phyloP scores from a whole-genome alignment of 2,113 vertebrate genomes.

The Dendrocopos noguchii region DNA sequence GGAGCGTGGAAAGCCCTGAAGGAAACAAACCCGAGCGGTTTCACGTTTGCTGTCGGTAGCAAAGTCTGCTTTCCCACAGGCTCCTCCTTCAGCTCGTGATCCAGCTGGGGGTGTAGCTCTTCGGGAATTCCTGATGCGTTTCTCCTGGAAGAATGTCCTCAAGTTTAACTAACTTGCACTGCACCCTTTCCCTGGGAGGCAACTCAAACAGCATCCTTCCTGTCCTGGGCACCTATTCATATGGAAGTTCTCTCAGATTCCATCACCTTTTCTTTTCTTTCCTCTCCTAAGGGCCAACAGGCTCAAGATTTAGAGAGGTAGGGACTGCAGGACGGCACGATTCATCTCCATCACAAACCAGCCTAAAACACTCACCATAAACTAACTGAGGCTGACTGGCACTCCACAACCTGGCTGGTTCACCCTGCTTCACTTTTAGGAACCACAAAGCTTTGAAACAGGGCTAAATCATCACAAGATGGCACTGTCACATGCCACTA shows the following conservation, averaged over 20 bases:
- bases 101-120: neutral
- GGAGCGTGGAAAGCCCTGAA: neutral
- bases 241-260: neutral
- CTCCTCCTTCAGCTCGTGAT: rapidly evolving
- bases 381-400: neutral
- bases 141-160: neutral
- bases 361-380: neutral
- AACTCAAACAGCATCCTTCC: neutral
- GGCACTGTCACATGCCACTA: neutral
- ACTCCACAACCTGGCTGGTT: neutral
- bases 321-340: neutral
- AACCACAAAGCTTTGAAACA: neutral
- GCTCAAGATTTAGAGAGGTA: neutral
- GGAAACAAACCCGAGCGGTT: neutral
- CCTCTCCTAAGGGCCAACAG: neutral
- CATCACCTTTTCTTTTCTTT: neutral
- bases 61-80: neutral
- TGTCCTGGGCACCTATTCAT: neutral
- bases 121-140: neutral
- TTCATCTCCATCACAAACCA: neutral
- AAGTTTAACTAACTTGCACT: neutral
- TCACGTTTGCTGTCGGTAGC: neutral
- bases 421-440: neutral
- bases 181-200: neutral
- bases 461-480: neutral